Conservation (phyloP, 2,888 invertebrate genomes). For the Phyllotreta striolata region DNA sequence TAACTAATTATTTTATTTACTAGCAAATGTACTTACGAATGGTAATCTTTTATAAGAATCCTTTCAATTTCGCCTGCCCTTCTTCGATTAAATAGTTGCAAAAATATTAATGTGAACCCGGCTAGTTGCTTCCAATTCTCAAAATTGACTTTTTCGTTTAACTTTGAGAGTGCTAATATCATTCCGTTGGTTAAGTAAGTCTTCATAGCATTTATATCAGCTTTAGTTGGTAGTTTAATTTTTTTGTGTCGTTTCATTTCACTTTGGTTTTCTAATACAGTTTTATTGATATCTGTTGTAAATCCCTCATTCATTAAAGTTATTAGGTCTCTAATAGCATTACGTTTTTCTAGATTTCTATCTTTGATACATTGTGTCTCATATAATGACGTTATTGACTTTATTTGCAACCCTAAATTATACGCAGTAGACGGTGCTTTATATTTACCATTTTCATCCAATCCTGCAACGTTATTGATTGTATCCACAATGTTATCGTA, state of each 20-base stretch:
- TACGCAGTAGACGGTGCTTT: slow-evolving; percentile 11
- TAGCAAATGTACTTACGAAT: no score
- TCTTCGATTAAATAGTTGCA: slow-evolving; percentile 24
- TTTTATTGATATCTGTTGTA: slow-evolving; percentile 17
- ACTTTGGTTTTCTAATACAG: slow-evolving; percentile 18
- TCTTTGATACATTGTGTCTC: slow-evolving; percentile 13
- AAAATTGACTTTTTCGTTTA: not conserved
- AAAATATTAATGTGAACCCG: slow-evolving; percentile 10
- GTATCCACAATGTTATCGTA: not conserved
- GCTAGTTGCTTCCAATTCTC: slow-evolving; percentile 17
- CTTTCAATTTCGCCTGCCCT: slow-evolving; percentile 18
- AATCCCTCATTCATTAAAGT: slow-evolving; percentile 10
- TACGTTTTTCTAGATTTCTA: not conserved
- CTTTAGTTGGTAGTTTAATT: slow-evolving; percentile 5
- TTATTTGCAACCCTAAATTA: slow-evolving; percentile 1
- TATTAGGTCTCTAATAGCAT: not conserved
- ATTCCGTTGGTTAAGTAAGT: slow-evolving; percentile 2
- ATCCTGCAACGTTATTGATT: not conserved
- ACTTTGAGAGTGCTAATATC: not conserved
- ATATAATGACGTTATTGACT: not conserved
- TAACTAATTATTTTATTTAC: slow-evolving; percentile 2
- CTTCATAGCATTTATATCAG: slow-evolving; percentile 9
- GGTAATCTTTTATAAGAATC: slow-evolving; percentile 21
- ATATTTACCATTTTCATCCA: slow-evolving; percentile 1
- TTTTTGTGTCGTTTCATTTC: slow-evolving; percentile 10